Evolutionary conservation across 2,113 vertebrate species (phyloP).

Genomic region (Thamnophis sirtalis): DNA sequence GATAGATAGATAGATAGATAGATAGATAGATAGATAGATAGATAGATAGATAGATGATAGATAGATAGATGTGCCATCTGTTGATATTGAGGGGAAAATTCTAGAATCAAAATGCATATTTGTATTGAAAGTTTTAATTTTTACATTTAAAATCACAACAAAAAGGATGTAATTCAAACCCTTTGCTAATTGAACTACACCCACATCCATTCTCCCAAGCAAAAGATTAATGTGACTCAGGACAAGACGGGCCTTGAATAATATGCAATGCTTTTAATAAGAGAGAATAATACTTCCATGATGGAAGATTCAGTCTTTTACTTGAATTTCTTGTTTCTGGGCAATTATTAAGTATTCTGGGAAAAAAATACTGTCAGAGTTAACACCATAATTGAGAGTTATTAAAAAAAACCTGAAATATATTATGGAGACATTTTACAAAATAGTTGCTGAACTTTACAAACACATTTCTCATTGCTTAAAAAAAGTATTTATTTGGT

Average conservation of each 20-base stretch:
- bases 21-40: too few species aligned
- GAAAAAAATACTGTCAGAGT: not conserved
- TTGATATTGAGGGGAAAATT: not conserved
- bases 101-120: not conserved
- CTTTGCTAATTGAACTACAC: not conserved
- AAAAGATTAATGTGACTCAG: not conserved
- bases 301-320: not conserved
- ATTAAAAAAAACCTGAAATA: not conserved
- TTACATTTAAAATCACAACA: not conserved
- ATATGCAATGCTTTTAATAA: not conserved
- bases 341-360: not conserved
- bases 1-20: too few species aligned
- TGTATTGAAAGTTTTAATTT: not conserved
- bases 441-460: not conserved
- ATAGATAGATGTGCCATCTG: not conserved
- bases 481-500: not conserved
- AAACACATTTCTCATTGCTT: not conserved
- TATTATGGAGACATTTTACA: not conserved
- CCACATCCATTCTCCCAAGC: not conserved
- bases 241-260: not conserved
- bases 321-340: not conserved
- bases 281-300: not conserved
- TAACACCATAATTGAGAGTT: not conserved
- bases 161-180: not conserved
- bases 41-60: too few species aligned